Percentiles rank a stretch among this genome's conserved stretches.
Conservation (phyloP, 2,113 vertebrate genomes). For the Bubo scandiacus region DNA sequence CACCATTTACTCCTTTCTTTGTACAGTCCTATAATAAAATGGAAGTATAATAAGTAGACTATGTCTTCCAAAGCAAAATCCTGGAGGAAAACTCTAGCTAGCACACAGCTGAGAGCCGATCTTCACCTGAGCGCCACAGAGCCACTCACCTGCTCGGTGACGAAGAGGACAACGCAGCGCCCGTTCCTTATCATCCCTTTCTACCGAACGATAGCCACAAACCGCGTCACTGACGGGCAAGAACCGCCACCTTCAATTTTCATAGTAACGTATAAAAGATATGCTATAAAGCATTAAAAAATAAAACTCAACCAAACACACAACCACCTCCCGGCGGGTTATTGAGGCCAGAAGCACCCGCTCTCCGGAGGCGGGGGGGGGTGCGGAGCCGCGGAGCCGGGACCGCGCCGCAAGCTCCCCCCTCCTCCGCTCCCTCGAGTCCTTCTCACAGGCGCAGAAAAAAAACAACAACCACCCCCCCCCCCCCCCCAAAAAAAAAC, state of each 20-base stretch:
- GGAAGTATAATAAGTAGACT: neutral
- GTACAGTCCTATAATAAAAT: neutral
- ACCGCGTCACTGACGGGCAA: neutral
- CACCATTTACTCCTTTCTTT: neutral
- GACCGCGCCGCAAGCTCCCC: too few species aligned
- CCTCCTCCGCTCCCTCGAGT: too few species aligned
- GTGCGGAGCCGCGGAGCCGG: too few species aligned
- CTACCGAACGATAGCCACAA: rapidly evolving
- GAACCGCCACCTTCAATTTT: too few species aligned
- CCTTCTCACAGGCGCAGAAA: too few species aligned
- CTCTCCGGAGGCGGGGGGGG: too few species aligned
- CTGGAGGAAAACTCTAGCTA: neutral
- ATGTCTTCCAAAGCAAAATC: neutral
- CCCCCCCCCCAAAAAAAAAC: too few species aligned
- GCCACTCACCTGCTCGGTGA: neutral
- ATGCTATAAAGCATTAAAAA: neutral
- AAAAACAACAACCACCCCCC: too few species aligned
- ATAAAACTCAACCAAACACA: rapidly evolving
- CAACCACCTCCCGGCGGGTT: rapidly evolving
- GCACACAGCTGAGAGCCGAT: neutral
- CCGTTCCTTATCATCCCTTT: rapidly evolving
- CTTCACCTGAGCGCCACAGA: neutral
- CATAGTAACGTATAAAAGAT: too few species aligned
- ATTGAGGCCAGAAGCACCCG: rapidly evolving
- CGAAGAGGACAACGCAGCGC: rapidly evolving